Conservation (phyloP, 2,888 invertebrate species). For the Isoperla grammatica region DNA sequence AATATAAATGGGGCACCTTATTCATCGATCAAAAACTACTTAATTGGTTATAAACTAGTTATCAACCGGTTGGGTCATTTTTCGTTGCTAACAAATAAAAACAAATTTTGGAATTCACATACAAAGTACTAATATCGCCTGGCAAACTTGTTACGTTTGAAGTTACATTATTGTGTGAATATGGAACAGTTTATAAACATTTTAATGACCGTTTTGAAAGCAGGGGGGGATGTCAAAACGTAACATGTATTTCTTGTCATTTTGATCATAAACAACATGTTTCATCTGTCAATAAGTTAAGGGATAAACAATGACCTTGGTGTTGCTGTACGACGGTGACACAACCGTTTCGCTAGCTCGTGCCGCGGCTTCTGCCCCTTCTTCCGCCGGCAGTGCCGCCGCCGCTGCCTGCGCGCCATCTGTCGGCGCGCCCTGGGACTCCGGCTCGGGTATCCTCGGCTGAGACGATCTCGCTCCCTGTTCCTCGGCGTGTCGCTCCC, state of each 20-base stretch:
- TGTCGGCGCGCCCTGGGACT: background rate
- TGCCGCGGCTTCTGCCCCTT: slow-evolving; percentile 2
- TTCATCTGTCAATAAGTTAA: slow-evolving; percentile 22
- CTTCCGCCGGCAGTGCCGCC: background rate
- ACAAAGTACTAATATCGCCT: no score
- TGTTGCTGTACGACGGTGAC: slow-evolving; percentile 20
- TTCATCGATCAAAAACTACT: background rate
- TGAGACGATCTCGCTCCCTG: slow-evolving; percentile 21
- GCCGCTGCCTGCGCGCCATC: slow-evolving; percentile 1
- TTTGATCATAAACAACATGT: no score
- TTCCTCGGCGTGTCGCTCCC: slow-evolving; percentile 57
- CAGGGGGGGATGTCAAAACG: no score
- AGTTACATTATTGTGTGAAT: no score
- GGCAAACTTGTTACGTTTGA: no score
- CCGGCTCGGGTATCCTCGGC: no score
- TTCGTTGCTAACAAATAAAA: no score
- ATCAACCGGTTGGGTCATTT: background rate
- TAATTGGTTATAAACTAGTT: background rate
- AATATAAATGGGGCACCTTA: background rate
- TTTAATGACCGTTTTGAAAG: no score
- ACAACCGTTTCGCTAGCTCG: no score
- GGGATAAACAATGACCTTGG: slow-evolving; percentile 39
- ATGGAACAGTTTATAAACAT: no score
- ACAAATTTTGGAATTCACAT: no score
- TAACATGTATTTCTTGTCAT: no score